Evolutionary conservation across 1,140 invertebrate genomes (phyloP).

Genomic region (Fopius arisanus): DNA sequence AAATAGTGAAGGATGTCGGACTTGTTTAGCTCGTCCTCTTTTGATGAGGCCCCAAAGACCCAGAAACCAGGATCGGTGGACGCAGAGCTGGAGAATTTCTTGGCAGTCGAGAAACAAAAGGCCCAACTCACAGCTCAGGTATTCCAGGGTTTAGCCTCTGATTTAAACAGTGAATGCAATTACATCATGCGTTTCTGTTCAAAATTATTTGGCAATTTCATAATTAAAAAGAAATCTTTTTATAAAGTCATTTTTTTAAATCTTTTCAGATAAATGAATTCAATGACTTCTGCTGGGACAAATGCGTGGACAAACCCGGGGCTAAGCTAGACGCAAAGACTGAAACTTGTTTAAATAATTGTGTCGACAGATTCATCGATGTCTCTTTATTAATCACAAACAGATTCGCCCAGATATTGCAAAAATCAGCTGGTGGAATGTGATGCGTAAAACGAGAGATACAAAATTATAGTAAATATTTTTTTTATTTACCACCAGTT

Average conservation of each 20-base stretch:
- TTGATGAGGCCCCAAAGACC: conserved; percentile 22
- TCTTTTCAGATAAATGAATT: conserved; percentile 84
- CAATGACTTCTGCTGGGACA: conserved; percentile 95
- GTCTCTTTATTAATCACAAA: conserved; percentile 86
- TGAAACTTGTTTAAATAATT: conserved; percentile 90
- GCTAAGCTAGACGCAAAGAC: conserved; percentile 86
- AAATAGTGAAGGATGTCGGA: conserved; percentile 40
- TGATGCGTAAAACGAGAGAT: conserved; percentile 23
- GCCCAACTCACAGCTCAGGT: conserved; percentile 87
- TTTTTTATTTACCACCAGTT: neutral
- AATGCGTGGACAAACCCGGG: conserved; percentile 89
- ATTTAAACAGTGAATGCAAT: neutral
- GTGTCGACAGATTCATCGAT: conserved; percentile 94
- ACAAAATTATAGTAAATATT: conserved; percentile 8
- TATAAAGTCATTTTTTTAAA: conserved; percentile 19
- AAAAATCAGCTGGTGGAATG: conserved; percentile 67
- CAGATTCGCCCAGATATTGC: conserved; percentile 82
- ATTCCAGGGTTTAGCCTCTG: conserved; percentile 23
- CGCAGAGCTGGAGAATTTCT: conserved; percentile 82
- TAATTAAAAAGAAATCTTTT: neutral
- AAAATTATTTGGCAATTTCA: conserved; percentile 17
- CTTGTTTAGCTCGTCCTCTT: conserved; percentile 32
- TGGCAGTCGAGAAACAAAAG: conserved; percentile 88
- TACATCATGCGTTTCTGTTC: neutral
- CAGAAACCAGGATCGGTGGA: conserved; percentile 59